These are phyloP conservation scores for Nephrotoma flavescens DNA, from an alignment of 2,888 invertebrate genomes.

Conservation along the genomic window DNA sequence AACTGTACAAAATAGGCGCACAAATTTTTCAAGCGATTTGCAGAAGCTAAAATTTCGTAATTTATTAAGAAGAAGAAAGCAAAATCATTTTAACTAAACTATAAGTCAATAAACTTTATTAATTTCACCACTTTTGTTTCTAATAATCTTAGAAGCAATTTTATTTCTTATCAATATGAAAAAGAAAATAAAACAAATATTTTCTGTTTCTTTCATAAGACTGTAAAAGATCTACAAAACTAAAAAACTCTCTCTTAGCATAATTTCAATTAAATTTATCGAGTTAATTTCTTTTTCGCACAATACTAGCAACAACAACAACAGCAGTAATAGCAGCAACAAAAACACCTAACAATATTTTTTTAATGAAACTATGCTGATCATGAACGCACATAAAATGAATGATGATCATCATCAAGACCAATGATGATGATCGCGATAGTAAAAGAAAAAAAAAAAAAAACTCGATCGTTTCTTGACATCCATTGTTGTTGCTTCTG, in stretches of 20 bases:
- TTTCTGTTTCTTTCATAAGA: background rate
- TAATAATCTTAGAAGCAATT: background rate
- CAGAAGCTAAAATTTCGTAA: background rate
- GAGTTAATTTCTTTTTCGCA: background rate
- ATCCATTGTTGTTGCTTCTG: background rate
- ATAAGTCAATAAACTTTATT: background rate
- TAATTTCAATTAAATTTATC: background rate
- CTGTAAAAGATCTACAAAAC: background rate
- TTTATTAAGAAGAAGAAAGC: background rate
- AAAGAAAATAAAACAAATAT: background rate
- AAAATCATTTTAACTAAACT: background rate
- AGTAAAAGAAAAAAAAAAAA: background rate
- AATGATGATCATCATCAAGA: background rate
- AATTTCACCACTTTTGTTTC: background rate
- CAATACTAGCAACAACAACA: background rate
- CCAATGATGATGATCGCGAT: background rate
- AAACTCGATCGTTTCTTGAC: background rate
- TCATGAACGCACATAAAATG: background rate
- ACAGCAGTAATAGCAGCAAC: too few relatives aligned
- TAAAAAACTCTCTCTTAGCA: background rate
- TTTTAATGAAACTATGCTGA: background rate
- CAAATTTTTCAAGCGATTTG: background rate
- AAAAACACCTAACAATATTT: background rate
- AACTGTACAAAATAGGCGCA: too few relatives aligned
- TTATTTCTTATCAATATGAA: background rate